A percentile compares a stretch with the other conserved stretches of the same genome.
These are phyloP conservation scores for Danio albolineatus DNA, from an alignment of 2,797 vertebrate genomes.

Conservation along the genomic window DNA sequence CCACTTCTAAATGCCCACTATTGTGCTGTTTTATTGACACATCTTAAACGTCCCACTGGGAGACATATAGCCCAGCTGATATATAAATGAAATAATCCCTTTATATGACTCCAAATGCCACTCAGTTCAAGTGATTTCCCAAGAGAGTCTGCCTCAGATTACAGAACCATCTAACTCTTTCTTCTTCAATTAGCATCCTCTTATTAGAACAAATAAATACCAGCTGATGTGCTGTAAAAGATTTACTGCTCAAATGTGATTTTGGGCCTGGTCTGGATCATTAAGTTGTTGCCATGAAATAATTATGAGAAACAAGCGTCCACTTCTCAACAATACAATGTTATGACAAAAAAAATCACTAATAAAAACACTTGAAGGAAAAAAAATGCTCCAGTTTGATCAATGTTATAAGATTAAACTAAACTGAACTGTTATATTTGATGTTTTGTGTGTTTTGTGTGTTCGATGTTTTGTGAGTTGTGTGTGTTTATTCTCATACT, in stretches of 20 bases:
- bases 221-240: neutral
- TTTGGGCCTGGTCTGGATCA: neutral
- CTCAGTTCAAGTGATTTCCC: slow-evolving; percentile 29
- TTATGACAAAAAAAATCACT: neutral
- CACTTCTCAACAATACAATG: neutral
- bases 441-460: too few relatives aligned
- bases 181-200: slow-evolving; percentile 10
- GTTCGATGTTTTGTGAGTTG: too few relatives aligned
- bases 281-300: neutral
- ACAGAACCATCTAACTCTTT: neutral
- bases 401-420: too few relatives aligned
- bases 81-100: neutral
- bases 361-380: too few relatives aligned
- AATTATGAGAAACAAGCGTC: neutral
- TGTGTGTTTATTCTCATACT: too few relatives aligned
- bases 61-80: neutral
- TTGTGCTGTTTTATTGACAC: neutral
- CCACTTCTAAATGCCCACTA: neutral
- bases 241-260: slow-evolving; percentile 1
- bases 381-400: too few relatives aligned
- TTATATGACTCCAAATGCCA: neutral
- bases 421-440: too few relatives aligned
- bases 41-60: neutral
- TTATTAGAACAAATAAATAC: slow-evolving; percentile 32
- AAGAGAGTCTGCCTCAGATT: neutral